These are phyloP conservation scores for Seriola quinqueradiata DNA, from an alignment of 2,113 vertebrate genomes.

Conservation along the genomic window DNA sequence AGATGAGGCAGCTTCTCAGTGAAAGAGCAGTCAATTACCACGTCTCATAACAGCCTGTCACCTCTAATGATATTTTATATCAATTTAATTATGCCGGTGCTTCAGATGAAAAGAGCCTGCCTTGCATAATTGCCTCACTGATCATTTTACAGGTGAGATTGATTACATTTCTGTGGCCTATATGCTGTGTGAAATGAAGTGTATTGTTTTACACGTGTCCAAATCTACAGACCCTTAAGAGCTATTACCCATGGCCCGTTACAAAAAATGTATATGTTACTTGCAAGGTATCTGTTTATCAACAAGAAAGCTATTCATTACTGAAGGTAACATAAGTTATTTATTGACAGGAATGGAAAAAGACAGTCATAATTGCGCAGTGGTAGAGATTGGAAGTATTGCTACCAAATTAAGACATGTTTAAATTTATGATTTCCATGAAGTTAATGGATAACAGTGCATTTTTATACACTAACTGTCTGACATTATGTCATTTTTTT, in stretches of 20 bases:
- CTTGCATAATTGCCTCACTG: slow-evolving; percentile 68
- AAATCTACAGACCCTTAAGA: background rate
- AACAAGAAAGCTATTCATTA: background rate
- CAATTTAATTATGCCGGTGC: slow-evolving; percentile 72
- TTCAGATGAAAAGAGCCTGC: slow-evolving; percentile 66
- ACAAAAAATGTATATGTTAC: background rate
- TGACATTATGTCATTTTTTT: background rate
- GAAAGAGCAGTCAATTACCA: slow-evolving; percentile 57
- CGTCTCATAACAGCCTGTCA: slow-evolving; percentile 70
- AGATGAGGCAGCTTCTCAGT: background rate
- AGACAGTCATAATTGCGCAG: too few species aligned
- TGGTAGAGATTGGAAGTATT: background rate
- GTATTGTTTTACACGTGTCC: slow-evolving; percentile 36
- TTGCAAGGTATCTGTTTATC: background rate
- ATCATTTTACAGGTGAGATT: slow-evolving; percentile 68
- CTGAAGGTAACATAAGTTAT: background rate
- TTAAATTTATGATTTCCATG: background rate
- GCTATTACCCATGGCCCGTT: background rate
- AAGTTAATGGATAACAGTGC: background rate
- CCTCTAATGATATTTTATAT: slow-evolving; percentile 76
- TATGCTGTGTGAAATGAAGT: slow-evolving; percentile 39
- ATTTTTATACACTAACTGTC: background rate
- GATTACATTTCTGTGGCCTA: slow-evolving; percentile 56
- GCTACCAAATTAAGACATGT: background rate
- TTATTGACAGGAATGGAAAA: background rate